Evolutionary conservation across 92 coral and sea anemone species (phyloP).

Genomic region (Heliopora coerulea): DNA sequence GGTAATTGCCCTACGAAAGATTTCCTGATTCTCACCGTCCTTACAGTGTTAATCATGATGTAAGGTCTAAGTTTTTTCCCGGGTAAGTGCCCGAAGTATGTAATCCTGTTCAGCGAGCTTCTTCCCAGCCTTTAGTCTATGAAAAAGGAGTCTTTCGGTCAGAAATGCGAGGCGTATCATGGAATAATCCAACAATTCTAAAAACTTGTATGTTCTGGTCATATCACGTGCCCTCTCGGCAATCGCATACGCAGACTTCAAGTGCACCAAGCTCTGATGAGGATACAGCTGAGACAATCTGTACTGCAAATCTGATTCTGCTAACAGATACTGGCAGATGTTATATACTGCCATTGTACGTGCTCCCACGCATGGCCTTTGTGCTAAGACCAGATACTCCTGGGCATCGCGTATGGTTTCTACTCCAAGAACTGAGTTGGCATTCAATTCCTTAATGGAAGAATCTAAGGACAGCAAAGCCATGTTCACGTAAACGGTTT

Average conservation of each 20-base stretch:
- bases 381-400: background rate
- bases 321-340: background rate
- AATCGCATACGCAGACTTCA: background rate
- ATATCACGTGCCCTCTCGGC: background rate
- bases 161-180: background rate
- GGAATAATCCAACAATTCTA: background rate
- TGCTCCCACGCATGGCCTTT: constrained; percentile 1
- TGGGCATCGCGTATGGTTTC: background rate
- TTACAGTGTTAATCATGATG: too few relatives aligned
- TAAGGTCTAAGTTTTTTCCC: too few relatives aligned
- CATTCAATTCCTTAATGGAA: constrained; percentile 5
- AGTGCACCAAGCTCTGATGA: background rate
- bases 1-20: too few relatives aligned
- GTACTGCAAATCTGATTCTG: background rate
- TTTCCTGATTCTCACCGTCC: too few relatives aligned
- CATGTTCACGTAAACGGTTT: constrained; percentile 4
- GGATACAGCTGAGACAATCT: constrained; percentile 1
- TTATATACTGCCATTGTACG: background rate
- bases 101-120: background rate
- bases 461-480: background rate
- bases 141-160: background rate
- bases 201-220: background rate
- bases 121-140: background rate
- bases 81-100: background rate
- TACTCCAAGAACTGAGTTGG: background rate